Base-by-base conservation (phyloP, 2,888 invertebrate genomes). In the Plutella xylostella region DNA sequence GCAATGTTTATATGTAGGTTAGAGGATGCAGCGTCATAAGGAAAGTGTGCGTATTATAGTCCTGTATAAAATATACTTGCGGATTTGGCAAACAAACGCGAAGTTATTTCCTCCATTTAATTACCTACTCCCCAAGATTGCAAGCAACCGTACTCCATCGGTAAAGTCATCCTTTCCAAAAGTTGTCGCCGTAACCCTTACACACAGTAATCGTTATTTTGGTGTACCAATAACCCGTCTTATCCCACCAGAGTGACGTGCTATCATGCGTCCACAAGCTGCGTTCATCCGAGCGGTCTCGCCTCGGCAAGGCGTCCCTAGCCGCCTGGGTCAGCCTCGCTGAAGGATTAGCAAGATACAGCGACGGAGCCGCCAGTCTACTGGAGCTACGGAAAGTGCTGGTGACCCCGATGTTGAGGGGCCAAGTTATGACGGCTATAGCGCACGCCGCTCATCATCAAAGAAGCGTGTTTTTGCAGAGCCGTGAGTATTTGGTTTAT, bases 381-480 rank as follows among this genome's bases (percentile, higher is more conserved):
- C 55, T 78, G 51, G 53, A 55, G 42, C 55, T 51, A 45, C 48
- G 47, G 34, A 46, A 51, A 44, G 53, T 60, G 48, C 45, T 54
- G 5, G 55, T 60, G 28, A 54, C 51, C 51, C 68, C 49, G 33
- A n/a, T 43, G 14, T 47, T 61, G 47, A 60, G 67, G n/a, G 58
- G 65, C 5, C 46, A 48, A 0, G 55, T 74, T 15, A 48, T 78
- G 60, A 71, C 75, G 1, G 77, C 78, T 1, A 40, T 79, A 0
- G 79, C 78, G n/a, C 68, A 74, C 56, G 71, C 75, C 11, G 78
- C 80, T 1, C 61, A 68, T 38, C 69, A 74, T 41, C 70, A 74
- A 5, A 55, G 75, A 3, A 48, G 53, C 42, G 50, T 66, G 2
- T 72, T 74, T 49, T 53, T 79, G 43, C 72, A 72, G 46, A 65